Conservation (phyloP, 1,140 invertebrate genomes). For the Danaus melanippus region DNA sequence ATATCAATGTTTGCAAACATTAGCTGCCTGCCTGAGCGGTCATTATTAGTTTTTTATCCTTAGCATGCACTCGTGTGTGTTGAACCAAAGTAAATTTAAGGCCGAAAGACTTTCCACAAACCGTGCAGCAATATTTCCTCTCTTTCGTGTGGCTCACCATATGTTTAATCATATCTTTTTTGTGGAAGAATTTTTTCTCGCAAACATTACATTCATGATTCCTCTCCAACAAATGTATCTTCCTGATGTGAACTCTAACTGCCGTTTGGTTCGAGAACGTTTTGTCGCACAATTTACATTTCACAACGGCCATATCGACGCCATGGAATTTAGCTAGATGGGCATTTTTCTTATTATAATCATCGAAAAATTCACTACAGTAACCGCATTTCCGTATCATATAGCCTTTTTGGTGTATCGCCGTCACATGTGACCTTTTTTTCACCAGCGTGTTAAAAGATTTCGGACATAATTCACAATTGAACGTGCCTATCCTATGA, state of each 20-base stretch:
- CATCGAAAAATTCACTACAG: conserved; percentile 30
- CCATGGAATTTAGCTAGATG: conserved; percentile 32
- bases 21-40: no score
- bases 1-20: no score
- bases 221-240: conserved; percentile 32
- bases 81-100: conserved; percentile 61
- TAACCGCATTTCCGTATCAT: conserved; percentile 30
- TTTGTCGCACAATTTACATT: conserved; percentile 29
- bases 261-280: conserved; percentile 21
- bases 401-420: conserved; percentile 20
- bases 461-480: conserved; percentile 29
- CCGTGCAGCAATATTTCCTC: conserved; percentile 76
- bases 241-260: conserved; percentile 23
- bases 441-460: conserved; percentile 23
- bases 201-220: conserved; percentile 25
- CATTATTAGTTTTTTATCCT: conserved; percentile 3
- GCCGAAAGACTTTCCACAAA: conserved; percentile 75
- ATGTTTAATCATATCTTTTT: conserved; percentile 29
- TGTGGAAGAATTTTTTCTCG: conserved; percentile 24
- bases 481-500: conserved; percentile 15
- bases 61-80: conserved; percentile 69
- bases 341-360: conserved; percentile 19
- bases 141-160: conserved; percentile 74
- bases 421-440: conserved; percentile 24
- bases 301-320: conserved; percentile 10